A percentile compares a stretch with the other conserved stretches of the same genome.
phyloP scores from a whole-genome alignment of 2,888 invertebrate genomes.

The Leucoptera coffeella region DNA sequence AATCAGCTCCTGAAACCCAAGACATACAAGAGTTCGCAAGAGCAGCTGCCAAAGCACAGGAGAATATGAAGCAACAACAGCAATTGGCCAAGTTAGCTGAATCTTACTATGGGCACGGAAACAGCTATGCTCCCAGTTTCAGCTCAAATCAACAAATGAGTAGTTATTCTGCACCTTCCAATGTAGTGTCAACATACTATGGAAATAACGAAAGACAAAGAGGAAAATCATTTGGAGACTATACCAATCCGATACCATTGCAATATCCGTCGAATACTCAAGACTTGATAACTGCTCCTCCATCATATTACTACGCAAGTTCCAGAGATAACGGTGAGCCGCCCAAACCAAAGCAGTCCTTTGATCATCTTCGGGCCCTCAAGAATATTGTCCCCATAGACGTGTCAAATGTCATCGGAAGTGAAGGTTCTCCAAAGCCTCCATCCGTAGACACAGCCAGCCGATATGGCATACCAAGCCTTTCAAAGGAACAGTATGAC shows the following conservation, averaged over 20 bases:
- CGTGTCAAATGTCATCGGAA: conserved; percentile 32
- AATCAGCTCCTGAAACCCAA: conserved; percentile 21
- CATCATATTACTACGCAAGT: conserved; percentile 21
- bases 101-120: conserved; percentile 5
- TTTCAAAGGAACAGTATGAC: conserved; percentile 24
- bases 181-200: conserved; percentile 10
- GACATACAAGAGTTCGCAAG: conserved; percentile 39
- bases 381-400: conserved; percentile 45
- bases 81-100: conserved; percentile 10
- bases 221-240: conserved; percentile 16
- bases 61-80: conserved; percentile 25
- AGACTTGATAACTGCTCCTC: conserved; percentile 27
- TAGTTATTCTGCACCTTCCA: conserved; percentile 1
- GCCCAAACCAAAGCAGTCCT: conserved; percentile 24
- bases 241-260: conserved; percentile 13
- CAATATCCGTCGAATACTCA: conserved; percentile 18
- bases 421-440: conserved; percentile 18
- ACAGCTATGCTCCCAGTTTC: conserved; percentile 4
- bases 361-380: conserved; percentile 42
- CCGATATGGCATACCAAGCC: conserved; percentile 15
- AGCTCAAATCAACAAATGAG: conserved; percentile 5
- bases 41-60: conserved; percentile 37
- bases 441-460: conserved; percentile 13
- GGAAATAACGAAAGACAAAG: conserved; percentile 17
- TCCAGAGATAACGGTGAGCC: conserved; percentile 18